A percentile compares a stretch with the other conserved stretches of the same genome.
phyloP scores from a whole-genome alignment of 2,888 invertebrate species.

The Mythimna pallens region DNA sequence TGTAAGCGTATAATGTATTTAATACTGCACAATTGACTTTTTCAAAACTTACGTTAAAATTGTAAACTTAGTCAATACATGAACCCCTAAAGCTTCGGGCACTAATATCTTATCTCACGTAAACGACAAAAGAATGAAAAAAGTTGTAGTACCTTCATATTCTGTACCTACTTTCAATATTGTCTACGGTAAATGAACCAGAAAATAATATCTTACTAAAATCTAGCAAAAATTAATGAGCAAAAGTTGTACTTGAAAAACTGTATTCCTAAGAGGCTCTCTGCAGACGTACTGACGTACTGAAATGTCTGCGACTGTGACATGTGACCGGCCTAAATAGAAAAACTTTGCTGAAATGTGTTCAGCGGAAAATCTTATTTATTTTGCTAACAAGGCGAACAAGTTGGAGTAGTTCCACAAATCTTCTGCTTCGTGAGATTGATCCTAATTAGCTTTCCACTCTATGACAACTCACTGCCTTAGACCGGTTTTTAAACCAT shows the following conservation, averaged over 20 bases:
- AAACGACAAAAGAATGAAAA: neutral
- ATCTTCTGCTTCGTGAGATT: slow-evolving; percentile 21
- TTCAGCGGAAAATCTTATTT: slow-evolving; percentile 22
- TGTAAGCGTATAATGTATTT: too few relatives aligned
- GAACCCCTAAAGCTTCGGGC: too few relatives aligned
- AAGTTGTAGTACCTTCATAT: too few relatives aligned
- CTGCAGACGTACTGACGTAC: neutral
- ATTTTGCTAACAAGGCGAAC: slow-evolving; percentile 38
- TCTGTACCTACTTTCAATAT: too few relatives aligned
- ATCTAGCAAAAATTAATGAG: slow-evolving; percentile 5
- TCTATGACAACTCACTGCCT: slow-evolving; percentile 6
- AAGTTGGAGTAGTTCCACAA: slow-evolving; percentile 11
- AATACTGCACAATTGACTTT: neutral
- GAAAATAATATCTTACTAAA: neutral
- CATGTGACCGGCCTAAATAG: slow-evolving; percentile 24
- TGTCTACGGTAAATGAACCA: neutral
- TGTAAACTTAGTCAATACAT: neutral
- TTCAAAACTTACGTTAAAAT: neutral
- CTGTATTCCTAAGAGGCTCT: slow-evolving; percentile 6
- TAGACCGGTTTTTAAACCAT: neutral
- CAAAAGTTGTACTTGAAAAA: slow-evolving; percentile 14
- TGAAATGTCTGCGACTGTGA: slow-evolving; percentile 13
- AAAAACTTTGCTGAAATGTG: slow-evolving; percentile 29
- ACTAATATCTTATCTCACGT: neutral
- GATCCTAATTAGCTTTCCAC: slow-evolving; percentile 23